These are phyloP conservation scores for Pelagia noctiluca DNA, from an alignment of 30 jellyfish, hydroid and myxozoan species.

Conservation along the genomic window DNA sequence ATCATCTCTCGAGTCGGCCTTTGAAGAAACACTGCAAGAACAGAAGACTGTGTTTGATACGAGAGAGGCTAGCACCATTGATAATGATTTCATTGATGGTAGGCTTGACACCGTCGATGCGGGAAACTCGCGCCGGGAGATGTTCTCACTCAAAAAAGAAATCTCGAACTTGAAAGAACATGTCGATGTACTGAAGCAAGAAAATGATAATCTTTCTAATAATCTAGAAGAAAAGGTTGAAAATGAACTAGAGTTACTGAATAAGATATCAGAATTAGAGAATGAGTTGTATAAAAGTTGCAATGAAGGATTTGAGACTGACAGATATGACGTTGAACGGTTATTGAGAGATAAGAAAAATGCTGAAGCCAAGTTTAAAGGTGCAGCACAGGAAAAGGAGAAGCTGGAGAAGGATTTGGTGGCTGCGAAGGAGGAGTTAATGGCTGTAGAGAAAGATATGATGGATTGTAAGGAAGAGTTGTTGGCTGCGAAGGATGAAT, in stretches of 20 bases:
- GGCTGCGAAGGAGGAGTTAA: constrained; percentile 15
- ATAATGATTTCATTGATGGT: background rate
- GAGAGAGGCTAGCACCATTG: background rate
- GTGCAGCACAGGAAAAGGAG: constrained; percentile 41
- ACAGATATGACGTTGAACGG: constrained; percentile 24
- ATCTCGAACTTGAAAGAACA: constrained; percentile 33
- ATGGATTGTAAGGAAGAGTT: no score
- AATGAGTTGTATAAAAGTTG: constrained; percentile 64
- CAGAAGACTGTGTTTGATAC: constrained; percentile 14
- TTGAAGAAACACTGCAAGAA: constrained; percentile 64
- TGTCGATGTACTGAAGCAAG: constrained; percentile 49
- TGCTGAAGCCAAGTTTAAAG: constrained; percentile 28
- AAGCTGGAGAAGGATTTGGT: constrained; percentile 28
- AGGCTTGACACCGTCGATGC: constrained; percentile 39
- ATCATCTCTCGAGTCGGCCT: constrained; percentile 53
- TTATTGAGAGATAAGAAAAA: constrained; percentile 15
- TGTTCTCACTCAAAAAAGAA: constrained; percentile 18
- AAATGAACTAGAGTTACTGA: constrained; percentile 61
- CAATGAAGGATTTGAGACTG: constrained; percentile 70
- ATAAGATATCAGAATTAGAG: constrained; percentile 56
- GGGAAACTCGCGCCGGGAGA: constrained; percentile 14
- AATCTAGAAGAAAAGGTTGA: constrained; percentile 53
- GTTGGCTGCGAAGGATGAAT: no score
- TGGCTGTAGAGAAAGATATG: no score
- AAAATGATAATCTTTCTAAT: constrained; percentile 40